Evolutionary conservation across 2,113 vertebrate genomes (phyloP), one percentile per base, ranked within the genome.

Genomic region (Nannospalax galili): DNA sequence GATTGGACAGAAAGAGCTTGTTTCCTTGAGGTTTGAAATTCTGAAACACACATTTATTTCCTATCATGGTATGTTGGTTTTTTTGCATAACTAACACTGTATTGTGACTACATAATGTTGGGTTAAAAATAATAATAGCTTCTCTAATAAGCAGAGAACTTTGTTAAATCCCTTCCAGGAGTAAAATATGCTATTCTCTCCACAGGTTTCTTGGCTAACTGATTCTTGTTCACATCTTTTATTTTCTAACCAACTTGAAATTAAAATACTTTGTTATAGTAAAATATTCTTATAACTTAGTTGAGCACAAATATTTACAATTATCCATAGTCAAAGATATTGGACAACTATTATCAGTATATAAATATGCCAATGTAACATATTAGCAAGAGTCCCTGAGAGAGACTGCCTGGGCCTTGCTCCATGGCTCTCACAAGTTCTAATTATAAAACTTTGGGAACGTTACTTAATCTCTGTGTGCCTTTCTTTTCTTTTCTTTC

Each of bases 11-110:
- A 89, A 35, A 79, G 8, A n/a, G 12, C 2, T 74, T 85, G 88
- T 91, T 72, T 37, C 45, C 84, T 95, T 85, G 90, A 94, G 84
- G 70, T 93, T 92, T 90, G 79, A 93, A 42, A 26, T 64, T 92
- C 52, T 89, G 30, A 97, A 96, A 79, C 37, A 69, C 1, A 40
- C 11, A 95, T 95, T 95, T 86, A 7, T 78, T 88, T 93, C 10
- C 62, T 26, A 10, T 85, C 37, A 72, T 70, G 84, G 85, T 70
- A 73, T 72, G 30, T 1, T 91, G 16, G 37, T 75, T 95, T 88
- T 90, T 95, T 97, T 97, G 82, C 73, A 85, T 94, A 67, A 88
- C 89, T 73, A 96, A 79, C 2, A 1, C 30, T 94, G 30, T 85
- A 80, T 40, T 88, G 24, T 77, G 84, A 85, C 4, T 82, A 22